Base-by-base conservation (phyloP, 2,113 vertebrate genomes). In the Tyto alba region DNA sequence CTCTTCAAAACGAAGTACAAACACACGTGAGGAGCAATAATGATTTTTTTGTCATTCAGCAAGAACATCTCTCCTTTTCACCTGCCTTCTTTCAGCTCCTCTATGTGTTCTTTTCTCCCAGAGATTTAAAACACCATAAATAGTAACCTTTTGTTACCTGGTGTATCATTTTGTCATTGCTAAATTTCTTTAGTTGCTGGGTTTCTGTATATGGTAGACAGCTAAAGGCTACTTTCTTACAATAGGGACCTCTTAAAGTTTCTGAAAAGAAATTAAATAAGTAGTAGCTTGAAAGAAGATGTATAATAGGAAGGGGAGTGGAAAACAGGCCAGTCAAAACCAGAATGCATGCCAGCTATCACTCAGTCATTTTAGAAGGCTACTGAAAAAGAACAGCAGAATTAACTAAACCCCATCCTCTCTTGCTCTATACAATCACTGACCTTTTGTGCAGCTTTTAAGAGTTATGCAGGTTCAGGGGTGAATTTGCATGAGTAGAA, bases 81-180 rank as follows among this genome's bases (percentile, higher is more conserved):
- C 43, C 43, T 68, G 13, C 40, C 25, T 86, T 48, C 64, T 74
- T 90, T 84, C 66, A 95, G 34, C 22, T 90, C 25, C 40, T 69
- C 50, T 8, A 8, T 67, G 53, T 18, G 4, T 48, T 96, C 41
- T 78, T 75, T 91, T 38, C 9, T 56, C 52, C 9, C 26, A 19
- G 26, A 74, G 69, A 77, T 73, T 68, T 59, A 81, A 84, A n/a
- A n/a, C 23, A 57, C 50, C 26, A 62, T 69, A 86, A 93, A 95
- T 75, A 88, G 72, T 18, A 92, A 62, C n/a, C 30, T 91, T 96
- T 96, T 95, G 62, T 93, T 90, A 56, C 34, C 34, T 69, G 45
- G 10, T 4, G 7, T 95, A 36, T 78, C 11, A 21, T 59, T 68
- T 69, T 93, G 16, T 88, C 36, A 53, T 60, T 88, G 41, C 26